A percentile compares a stretch with the other conserved stretches of the same genome.
Evolutionary conservation across 1,140 invertebrate species (phyloP).

Genomic region (Ceratosolen solmsi): DNA sequence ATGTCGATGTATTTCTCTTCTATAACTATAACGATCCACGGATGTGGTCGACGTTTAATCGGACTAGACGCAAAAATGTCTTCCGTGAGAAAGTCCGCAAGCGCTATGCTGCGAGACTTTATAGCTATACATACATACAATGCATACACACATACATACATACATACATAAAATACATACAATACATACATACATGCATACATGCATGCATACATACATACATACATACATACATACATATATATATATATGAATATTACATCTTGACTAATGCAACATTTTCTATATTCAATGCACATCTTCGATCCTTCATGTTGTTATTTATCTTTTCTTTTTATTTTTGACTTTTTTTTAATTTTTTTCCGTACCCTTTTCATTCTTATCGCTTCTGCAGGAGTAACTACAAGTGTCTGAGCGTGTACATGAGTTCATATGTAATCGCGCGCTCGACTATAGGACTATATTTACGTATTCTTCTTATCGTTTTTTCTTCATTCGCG

Average conservation of each 20-base stretch:
- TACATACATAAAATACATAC: too few species aligned
- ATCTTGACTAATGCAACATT: constrained; percentile 9
- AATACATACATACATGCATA: too few species aligned
- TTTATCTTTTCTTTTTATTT: constrained; percentile 30
- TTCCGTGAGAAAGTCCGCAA: constrained; percentile 69
- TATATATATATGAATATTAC: neutral
- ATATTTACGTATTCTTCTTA: neutral
- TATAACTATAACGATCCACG: constrained; percentile 67
- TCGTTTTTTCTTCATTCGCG: constrained; percentile 37
- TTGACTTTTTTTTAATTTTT: constrained; percentile 30
- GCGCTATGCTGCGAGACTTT: constrained; percentile 45
- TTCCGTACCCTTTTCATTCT: constrained; percentile 31
- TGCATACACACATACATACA: too few species aligned
- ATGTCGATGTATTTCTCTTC: neutral
- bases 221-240: neutral
- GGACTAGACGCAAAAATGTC: constrained; percentile 68
- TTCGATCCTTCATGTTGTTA: constrained; percentile 26
- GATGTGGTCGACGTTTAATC: constrained; percentile 73
- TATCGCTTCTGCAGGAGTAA: neutral
- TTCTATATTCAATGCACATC: constrained; percentile 36
- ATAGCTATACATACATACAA: constrained; percentile 6
- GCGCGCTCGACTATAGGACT: neutral
- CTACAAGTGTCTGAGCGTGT: neutral
- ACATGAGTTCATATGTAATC: neutral
- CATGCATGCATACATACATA: neutral